These are phyloP conservation scores for Kuschelorhynchus macadamiae DNA, from an alignment of 2,888 invertebrate genomes.

Conservation along the genomic window DNA sequence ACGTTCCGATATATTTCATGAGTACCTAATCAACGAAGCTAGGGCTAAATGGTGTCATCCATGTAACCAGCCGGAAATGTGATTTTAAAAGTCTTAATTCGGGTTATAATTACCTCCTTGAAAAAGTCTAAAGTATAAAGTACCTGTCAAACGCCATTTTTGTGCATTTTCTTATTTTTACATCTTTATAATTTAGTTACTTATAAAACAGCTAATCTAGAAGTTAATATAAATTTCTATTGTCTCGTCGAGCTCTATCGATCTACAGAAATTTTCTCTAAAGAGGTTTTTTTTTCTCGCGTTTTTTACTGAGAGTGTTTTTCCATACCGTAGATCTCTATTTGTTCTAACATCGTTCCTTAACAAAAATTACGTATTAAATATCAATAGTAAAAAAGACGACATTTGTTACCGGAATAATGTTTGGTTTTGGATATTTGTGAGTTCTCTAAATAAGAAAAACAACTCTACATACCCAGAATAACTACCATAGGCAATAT, in stretches of 20 bases:
- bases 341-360: too few species aligned
- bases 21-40: too few species aligned
- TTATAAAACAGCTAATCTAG: constrained; percentile 29
- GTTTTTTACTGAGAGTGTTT: neutral
- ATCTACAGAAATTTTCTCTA: constrained; percentile 17
- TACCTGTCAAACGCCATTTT: constrained; percentile 2
- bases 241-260: constrained; percentile 46
- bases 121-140: neutral
- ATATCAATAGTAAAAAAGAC: too few species aligned
- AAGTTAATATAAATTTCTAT: constrained; percentile 30
- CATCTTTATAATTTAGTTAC: constrained; percentile 31
- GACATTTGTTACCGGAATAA: too few species aligned
- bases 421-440: too few species aligned
- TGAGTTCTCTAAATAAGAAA: neutral
- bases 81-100: neutral
- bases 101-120: neutral
- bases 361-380: too few species aligned
- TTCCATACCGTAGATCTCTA: neutral
- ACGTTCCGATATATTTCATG: too few species aligned
- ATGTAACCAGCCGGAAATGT: too few species aligned
- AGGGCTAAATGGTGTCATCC: too few species aligned
- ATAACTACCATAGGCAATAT: neutral
- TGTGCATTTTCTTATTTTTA: constrained; percentile 30
- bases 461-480: neutral
- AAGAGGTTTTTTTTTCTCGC: constrained; percentile 8